Percentiles rank a stretch among this genome's conserved stretches.
These are phyloP conservation scores for Apeira syringaria DNA, from an alignment of 2,888 invertebrate genomes.

Conservation along the genomic window DNA sequence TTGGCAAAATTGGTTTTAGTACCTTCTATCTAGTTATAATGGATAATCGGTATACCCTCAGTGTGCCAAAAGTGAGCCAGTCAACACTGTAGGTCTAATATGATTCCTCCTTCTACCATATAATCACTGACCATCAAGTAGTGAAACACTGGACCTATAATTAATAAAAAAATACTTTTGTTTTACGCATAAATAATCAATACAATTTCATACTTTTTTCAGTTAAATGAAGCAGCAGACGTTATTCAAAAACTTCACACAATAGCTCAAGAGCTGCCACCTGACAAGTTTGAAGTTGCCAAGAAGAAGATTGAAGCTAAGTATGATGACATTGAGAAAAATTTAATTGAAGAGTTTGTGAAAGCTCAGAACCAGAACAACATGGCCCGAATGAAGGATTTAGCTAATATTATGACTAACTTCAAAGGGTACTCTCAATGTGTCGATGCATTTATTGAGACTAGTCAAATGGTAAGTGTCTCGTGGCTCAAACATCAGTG, in stretches of 20 bases:
- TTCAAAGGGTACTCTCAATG: slow-evolving; percentile 99
- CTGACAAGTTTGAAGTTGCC: slow-evolving; percentile 92
- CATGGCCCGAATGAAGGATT: slow-evolving; percentile 94
- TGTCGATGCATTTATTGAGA: slow-evolving; percentile 98
- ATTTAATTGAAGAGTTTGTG: slow-evolving; percentile 97
- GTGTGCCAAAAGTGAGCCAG: too few relatives aligned
- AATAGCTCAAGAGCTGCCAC: slow-evolving; percentile 97
- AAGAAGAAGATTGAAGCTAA: slow-evolving; percentile 93
- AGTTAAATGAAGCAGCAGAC: slow-evolving; percentile 98
- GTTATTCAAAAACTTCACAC: slow-evolving; percentile 98
- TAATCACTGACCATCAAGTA: too few relatives aligned
- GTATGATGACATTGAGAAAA: slow-evolving; percentile 94
- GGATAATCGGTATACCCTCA: too few relatives aligned
- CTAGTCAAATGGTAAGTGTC: slow-evolving; percentile 92
- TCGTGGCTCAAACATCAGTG: too few relatives aligned
- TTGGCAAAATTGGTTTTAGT: too few relatives aligned
- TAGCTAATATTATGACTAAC: slow-evolving; percentile 95
- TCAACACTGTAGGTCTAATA: too few relatives aligned
- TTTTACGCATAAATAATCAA: too few relatives aligned
- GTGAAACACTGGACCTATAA: too few relatives aligned
- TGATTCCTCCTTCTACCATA: too few relatives aligned
- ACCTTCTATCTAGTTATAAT: too few relatives aligned
- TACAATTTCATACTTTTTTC: too few relatives aligned
- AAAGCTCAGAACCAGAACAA: slow-evolving; percentile 94
- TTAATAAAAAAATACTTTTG: too few relatives aligned